Conservation (phyloP, 2,113 vertebrate species). For the Morone saxatilis region DNA sequence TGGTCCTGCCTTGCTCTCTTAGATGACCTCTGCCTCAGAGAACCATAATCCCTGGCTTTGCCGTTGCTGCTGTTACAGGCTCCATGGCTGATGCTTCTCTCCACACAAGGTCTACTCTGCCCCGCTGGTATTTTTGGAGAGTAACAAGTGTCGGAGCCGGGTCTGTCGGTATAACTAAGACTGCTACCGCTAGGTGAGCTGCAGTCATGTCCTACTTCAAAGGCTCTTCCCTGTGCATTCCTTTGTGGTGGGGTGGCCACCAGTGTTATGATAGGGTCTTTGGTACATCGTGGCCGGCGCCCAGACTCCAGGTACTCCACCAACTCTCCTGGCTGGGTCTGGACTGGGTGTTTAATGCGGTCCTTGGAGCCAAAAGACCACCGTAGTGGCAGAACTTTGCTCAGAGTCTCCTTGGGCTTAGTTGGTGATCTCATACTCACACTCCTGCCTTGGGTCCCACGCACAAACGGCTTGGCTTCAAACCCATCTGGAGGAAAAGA, state of each 20-base stretch:
- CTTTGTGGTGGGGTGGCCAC: slow-evolving; percentile 75
- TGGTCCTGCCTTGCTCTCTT: slow-evolving; percentile 75
- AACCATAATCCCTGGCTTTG: slow-evolving; percentile 74
- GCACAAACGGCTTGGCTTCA: slow-evolving; percentile 79
- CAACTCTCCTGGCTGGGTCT: slow-evolving; percentile 81
- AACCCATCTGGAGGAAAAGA: slow-evolving; percentile 78
- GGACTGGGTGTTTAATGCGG: slow-evolving; percentile 66
- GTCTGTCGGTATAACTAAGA: slow-evolving; percentile 55
- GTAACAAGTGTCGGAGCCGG: slow-evolving; percentile 42
- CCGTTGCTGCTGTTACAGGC: slow-evolving; percentile 30
- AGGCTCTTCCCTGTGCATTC: slow-evolving; percentile 47
- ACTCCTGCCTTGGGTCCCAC: slow-evolving; percentile 84
- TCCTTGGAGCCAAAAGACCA: slow-evolving; percentile 89
- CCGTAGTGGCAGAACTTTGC: slow-evolving; percentile 85
- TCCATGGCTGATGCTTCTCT: slow-evolving; percentile 55
- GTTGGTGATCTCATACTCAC: slow-evolving; percentile 86
- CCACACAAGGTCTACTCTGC: slow-evolving; percentile 67
- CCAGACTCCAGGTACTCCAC: slow-evolving; percentile 93
- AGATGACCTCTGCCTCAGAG: slow-evolving; percentile 76
- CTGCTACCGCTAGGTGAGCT: slow-evolving; percentile 70
- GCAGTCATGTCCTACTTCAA: slow-evolving; percentile 62
- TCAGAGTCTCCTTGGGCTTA: slow-evolving; percentile 78
- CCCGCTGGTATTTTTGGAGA: slow-evolving; percentile 72
- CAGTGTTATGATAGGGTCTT: slow-evolving; percentile 86
- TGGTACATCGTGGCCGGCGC: slow-evolving; percentile 89